Percentiles rank a stretch among this genome's conserved stretches.
Conservation (phyloP, 2,888 invertebrate genomes). For the Heliconius aoede region DNA sequence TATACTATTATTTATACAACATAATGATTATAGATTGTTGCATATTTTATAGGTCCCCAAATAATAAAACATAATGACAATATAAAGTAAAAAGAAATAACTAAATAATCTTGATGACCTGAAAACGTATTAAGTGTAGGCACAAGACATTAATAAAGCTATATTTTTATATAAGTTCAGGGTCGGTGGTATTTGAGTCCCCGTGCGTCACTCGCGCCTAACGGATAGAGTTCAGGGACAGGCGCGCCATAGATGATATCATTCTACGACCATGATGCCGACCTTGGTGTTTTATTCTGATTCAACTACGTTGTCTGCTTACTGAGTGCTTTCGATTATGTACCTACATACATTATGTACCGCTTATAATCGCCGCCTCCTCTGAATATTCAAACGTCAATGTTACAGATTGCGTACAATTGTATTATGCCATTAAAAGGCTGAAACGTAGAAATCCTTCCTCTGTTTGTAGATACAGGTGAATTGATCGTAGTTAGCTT, state of each 20-base stretch:
- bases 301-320: constrained; percentile 77
- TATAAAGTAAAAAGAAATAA: not conserved
- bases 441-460: not conserved
- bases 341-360: constrained; percentile 44
- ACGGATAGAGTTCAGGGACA: constrained; percentile 78
- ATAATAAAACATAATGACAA: not conserved
- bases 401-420: constrained; percentile 4
- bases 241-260: constrained; percentile 79
- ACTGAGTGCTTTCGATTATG: constrained; percentile 59
- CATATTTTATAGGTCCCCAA: not conserved
- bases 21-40: not conserved
- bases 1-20: too few relatives aligned
- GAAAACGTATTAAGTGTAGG: constrained; percentile 46
- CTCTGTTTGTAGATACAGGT: not conserved
- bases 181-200: constrained; percentile 59
- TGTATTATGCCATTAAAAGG: not conserved
- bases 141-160: constrained; percentile 61
- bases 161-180: constrained; percentile 67
- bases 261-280: constrained; percentile 68
- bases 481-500: not conserved
- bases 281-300: constrained; percentile 80
- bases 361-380: constrained; percentile 22
- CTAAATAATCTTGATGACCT: constrained; percentile 31
- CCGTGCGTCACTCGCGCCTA: constrained; percentile 75
- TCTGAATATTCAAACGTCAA: constrained; percentile 28